A percentile compares a stretch with the other conserved stretches of the same genome.
phyloP scores from a whole-genome alignment of 2,797 vertebrate species.

The Lepus oiostolus region DNA sequence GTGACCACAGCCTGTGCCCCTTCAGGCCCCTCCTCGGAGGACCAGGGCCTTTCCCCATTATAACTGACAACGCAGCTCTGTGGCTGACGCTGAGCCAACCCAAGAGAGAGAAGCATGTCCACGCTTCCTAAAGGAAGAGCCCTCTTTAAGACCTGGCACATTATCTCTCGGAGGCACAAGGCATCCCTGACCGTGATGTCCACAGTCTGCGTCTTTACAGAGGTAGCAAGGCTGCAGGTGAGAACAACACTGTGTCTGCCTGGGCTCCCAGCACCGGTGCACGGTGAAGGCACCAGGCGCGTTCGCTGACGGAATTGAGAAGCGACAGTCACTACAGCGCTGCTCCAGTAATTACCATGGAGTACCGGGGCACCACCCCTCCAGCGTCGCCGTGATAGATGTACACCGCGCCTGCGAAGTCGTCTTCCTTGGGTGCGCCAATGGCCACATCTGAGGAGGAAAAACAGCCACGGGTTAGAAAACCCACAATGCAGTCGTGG shows the following conservation, averaged over 20 bases:
- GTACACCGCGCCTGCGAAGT: conserved; percentile 95
- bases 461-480: not conserved
- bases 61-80: not conserved
- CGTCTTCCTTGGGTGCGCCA: conserved; percentile 96
- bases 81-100: not conserved
- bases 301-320: not conserved
- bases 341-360: conserved; percentile 92
- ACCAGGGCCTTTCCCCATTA: not conserved
- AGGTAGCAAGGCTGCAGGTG: not conserved
- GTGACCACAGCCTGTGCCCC: not conserved
- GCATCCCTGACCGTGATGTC: not conserved
- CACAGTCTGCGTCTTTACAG: not conserved
- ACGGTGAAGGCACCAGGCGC: not conserved
- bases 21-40: not conserved
- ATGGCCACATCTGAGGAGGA: conserved; percentile 94
- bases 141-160: not conserved
- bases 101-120: not conserved
- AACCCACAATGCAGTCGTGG: not conserved
- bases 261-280: too few relatives aligned
- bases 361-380: conserved; percentile 94
- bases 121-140: not conserved
- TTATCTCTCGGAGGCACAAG: not conserved
- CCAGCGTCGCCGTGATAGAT: conserved; percentile 95
- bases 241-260: not conserved
- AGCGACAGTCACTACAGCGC: not conserved